Base-by-base conservation (phyloP, 2,113 vertebrate genomes). In the Seriola quinqueradiata region DNA sequence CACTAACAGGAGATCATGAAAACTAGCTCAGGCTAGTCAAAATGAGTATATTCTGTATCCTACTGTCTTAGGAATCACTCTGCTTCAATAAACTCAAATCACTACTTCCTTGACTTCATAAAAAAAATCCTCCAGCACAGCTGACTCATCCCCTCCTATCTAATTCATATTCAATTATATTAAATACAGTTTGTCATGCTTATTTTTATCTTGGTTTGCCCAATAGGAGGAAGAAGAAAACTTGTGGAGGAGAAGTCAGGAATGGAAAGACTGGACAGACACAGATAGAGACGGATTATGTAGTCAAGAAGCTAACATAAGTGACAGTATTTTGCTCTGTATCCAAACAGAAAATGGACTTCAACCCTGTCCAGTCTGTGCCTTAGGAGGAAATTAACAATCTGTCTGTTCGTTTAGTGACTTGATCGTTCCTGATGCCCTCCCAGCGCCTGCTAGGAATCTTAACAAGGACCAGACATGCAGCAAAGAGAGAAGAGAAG, bases 351-450 rank as follows among this genome's bases (percentile, higher is more conserved):
- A 85, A 85, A 79, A n/a, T 79, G 71, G 77, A 85, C 79, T 83
- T 84, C 78, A 87, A 79, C 88, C 70, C 68, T 11, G 38, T 67
- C 55, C 70, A 69, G 72, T 36, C 34, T 63, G 52, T n/a, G 75
- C 78, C 73, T 48, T 72, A 70, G 78, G 89, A 83, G 68, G 81
- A 85, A 78, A 91, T 91, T 87, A 91, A 86, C 89, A 92, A 81
- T 89, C 84, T 86, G 81, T 83, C 79, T 82, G 70, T 86, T 92
- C 42, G 40, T 89, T 92, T 86, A 76, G 81, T 76, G 84, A 74
- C 79, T 83, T 28, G 36, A 65, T 21, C 21, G 70, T 87, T 86
- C 78, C 79, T 70, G 83, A 89, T 4, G 67, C 71, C 67, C n/a
- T 87, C 67, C 25, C 40, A 36, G 73, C 0, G 46, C 81, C 82